Base-by-base conservation (phyloP, 2,797 vertebrate species). In the Parauchenoglanis ngamensis region DNA sequence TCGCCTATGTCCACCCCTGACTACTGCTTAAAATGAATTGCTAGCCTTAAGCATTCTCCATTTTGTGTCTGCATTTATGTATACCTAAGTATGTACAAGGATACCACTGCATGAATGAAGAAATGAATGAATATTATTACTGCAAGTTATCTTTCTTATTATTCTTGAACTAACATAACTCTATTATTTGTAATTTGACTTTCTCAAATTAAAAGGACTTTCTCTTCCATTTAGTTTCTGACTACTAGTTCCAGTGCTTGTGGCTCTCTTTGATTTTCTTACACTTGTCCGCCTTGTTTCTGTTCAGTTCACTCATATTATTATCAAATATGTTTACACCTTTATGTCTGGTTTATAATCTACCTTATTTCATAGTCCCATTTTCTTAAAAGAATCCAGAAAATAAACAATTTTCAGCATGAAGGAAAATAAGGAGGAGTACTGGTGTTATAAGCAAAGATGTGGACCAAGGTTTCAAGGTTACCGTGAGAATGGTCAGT, bases 401-500 rank as follows among this genome's bases (percentile, higher is more conserved):
- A 57, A 57, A 59, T 57, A 79, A 79, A 40, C 10, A 25, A 59
- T 23, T 80, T 35, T 57, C 28, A 79, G 25, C 56, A 79, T 44
- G 11, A 61, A 19, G n/a, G 49, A 54, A 80, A 80, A 61, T 54
- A 80, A 25, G 5, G 15, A 77, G 12, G 52, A 84, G 21, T 35
- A 67, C 57, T 84, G 17, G 28, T 54, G 35, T 49, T 81, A 73
- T 86, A 52, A 75, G 54, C 7, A 75, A 44, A 73, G 67, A 68
- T 63, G 79, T 59, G 76, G 73, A 85, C 61, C 35, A 35, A 35
- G 35, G 35, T 35, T 35, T 35, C 73, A 46, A 68, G 73, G 52
- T 68, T 86, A 28, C 28, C 73, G 31, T 85, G 81, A 80, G 67
- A 88, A 86, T 81, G 87, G 73, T 87, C 85, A 57, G 31, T 63